Base-by-base conservation (phyloP, 2,113 vertebrate genomes). In the Prinia subflava region DNA sequence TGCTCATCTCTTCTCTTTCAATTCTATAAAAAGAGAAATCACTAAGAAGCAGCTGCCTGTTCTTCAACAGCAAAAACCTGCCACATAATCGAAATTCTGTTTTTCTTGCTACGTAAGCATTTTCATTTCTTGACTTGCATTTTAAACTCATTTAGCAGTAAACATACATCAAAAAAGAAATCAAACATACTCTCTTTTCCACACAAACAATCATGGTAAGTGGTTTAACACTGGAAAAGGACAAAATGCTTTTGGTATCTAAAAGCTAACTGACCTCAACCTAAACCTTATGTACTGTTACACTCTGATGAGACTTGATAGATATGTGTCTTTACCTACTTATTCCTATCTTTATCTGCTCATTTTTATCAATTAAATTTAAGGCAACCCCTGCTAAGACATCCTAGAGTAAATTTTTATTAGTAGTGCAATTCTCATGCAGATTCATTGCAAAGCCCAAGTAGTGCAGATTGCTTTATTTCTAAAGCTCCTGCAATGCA, bases 11-110 rank as follows among this genome's bases (percentile, higher is more conserved):
- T 83, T 94, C 83, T 90, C 75, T 95, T 94, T 96, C 87, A 95
- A 50, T 79, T 95, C 91, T 94, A 91, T 94, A 97, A 95, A 96
- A 94, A 94, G 94, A 90, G 94, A 95, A 92, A 95, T 80, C 76
- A 93, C 87, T 90, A 76, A 95, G 95, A 35, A 94, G 91, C 94
- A 97, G 96, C 96, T 97, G 96, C 77, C 74, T 87, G 96, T 91
- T 96, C 94, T 94, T 95, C 92, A 96, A 91, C 79, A 90, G 94
- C 78, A 90, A 95, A 97, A 97, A 96, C 87, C 84, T 94, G 93
- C 94, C 84, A 83, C 80, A 76, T 83, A 92, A 92, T 94, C 92
- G 86, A 86, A 95, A 95, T 85, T 85, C 89, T 88, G 15, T 7
- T 91, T 94, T 88, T 92, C 91, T 79, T 92, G 75, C 94, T 83